Evolutionary conservation across 1,140 invertebrate genomes (phyloP), one percentile per base, ranked within the genome.

Genomic region (Drosophila trapezifrons): DNA sequence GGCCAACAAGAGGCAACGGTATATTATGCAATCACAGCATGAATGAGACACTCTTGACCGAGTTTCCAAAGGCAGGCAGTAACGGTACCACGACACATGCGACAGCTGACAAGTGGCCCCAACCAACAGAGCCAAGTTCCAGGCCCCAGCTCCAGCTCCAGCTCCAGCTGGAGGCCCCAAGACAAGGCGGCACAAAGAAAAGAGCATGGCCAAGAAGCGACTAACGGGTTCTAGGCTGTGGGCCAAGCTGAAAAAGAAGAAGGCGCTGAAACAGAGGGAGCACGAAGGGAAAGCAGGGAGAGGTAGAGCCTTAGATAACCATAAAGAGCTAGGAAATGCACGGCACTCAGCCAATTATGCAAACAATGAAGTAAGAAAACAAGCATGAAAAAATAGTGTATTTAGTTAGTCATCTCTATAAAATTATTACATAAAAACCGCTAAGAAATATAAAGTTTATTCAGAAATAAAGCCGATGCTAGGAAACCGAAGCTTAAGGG

Each of bases 11-110:
- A 66, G 66, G 54, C 66, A 90, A 91, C 89, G 89, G 89, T 82
- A 90, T 71, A 90, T 91, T 91, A 91, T 91, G 84, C 89, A 91
- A 91, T 90, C 85, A 90, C 89, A 87, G 81, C 89, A 91, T 91
- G 84, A 89, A 83, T 85, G 79, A 89, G 89, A 91, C 89, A 91
- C 89, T 91, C 89, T 91, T 91, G 89, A 91, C 89, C 89, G 90
- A 91, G 80, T 91, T 91, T 91, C 86, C 85, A 76, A 73, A 89
- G 85, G 71, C 89, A 86, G 80, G 80, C 85, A 80, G 71, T 89
- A 89, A 89, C 84, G 84, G 84, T 89, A 87, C 75, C 71, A 71
- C 80, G 58, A 83, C 76, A 81, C 78, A 89, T 78, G 84, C 85
- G 84, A 85, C 85, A 89, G 80, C 80, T 90, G 85, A 89, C 85